phyloP scores from a whole-genome alignment of 1,140 invertebrate species.

The Babylonia areolata region DNA sequence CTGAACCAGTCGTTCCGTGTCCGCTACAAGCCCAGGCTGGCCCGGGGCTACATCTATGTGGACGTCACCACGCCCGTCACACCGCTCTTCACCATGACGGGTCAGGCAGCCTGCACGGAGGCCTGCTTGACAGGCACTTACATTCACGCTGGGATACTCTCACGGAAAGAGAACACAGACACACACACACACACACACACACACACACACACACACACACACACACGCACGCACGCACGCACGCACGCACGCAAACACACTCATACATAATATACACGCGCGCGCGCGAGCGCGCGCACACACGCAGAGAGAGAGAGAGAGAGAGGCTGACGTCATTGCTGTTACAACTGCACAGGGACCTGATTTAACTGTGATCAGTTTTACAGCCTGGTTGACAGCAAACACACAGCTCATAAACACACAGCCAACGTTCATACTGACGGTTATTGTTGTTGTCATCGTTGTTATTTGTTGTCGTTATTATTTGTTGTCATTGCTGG shows the following conservation, averaged over 20 bases:
- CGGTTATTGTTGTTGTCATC: too few species aligned
- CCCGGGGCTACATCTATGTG: slow-evolving; percentile 75
- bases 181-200: background rate
- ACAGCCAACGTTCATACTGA: background rate
- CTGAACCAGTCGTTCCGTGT: slow-evolving; percentile 88
- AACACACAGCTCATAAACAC: background rate
- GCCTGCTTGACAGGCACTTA: background rate
- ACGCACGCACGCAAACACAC: background rate
- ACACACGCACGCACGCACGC: background rate
- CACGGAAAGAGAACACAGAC: background rate
- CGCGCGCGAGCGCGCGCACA: background rate
- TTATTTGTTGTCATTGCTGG: too few species aligned
- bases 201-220: background rate
- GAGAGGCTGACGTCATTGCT: too few species aligned
- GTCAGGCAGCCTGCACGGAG: slow-evolving; percentile 15
- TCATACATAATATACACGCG: background rate
- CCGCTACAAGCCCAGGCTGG: slow-evolving; percentile 79
- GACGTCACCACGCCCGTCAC: slow-evolving; percentile 86
- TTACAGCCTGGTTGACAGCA: background rate
- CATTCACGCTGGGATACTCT: background rate
- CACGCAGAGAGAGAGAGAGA: background rate
- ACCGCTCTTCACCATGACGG: slow-evolving; percentile 70
- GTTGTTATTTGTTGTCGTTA: too few species aligned
- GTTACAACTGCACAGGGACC: too few species aligned
- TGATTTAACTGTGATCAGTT: too few species aligned